Evolutionary conservation across 2,888 invertebrate genomes (phyloP).

Genomic region (Mesopsocus fuscifrons): DNA sequence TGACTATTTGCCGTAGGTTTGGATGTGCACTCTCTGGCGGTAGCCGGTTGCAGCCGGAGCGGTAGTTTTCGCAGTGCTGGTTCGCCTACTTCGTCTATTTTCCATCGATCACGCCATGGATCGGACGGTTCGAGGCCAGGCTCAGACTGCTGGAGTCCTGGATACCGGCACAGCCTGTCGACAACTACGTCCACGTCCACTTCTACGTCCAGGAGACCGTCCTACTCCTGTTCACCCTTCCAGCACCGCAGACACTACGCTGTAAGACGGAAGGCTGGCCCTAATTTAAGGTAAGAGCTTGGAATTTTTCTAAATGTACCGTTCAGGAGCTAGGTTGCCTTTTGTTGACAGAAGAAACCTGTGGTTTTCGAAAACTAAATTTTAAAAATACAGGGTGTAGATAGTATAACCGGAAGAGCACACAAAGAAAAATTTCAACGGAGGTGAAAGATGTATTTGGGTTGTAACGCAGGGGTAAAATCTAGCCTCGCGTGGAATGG

Average conservation of each 20-base stretch:
- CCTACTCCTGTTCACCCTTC: conserved; percentile 6
- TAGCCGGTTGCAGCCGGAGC: conserved; percentile 4
- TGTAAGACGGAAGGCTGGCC: conserved; percentile 3
- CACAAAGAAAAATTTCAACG: too few relatives aligned
- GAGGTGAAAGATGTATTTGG: too few relatives aligned
- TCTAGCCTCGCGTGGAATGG: too few relatives aligned
- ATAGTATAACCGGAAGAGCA: too few relatives aligned
- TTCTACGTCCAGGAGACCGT: neutral
- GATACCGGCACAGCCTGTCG: conserved; percentile 2
- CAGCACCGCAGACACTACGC: conserved; percentile 8
- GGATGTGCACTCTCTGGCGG: neutral
- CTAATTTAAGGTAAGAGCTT: conserved; percentile 9
- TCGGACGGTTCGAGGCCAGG: conserved; percentile 4
- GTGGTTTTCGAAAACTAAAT: too few relatives aligned
- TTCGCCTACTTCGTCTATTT: neutral
- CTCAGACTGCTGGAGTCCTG: conserved; percentile 5
- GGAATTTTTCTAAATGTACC: too few relatives aligned
- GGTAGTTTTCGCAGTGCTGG: conserved; percentile 6
- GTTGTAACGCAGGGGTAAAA: too few relatives aligned
- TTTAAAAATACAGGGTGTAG: too few relatives aligned
- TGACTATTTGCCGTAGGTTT: neutral
- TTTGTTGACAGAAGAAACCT: too few relatives aligned
- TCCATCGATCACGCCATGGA: neutral
- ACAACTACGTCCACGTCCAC: neutral
- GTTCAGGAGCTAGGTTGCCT: too few relatives aligned